Base-by-base conservation (phyloP, 2,113 vertebrate species). In the Gopherus flavomarginatus region DNA sequence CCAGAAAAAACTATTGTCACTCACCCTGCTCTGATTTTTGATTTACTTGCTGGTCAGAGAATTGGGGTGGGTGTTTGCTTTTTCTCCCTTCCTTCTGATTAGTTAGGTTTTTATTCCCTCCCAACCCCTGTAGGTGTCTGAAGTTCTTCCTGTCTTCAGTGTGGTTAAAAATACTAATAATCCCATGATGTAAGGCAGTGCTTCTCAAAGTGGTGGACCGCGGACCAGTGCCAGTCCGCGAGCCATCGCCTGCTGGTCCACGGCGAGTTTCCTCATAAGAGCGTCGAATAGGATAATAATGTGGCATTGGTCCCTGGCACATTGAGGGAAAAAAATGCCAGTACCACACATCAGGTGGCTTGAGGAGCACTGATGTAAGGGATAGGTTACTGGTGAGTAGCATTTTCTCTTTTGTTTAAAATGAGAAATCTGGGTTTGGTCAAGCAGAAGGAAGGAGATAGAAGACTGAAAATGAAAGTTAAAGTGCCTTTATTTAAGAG, bases 161-260 rank as follows among this genome's bases (percentile, higher is more conserved):
- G 85, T 53, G 12, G 6, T 38, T 38, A 1, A 75, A 87, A 89
- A 8, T n/a, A 27, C 78, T 84, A 84, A 95, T 22, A 69, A 82
- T 85, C 27, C 84, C 47, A 86, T 88, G 82, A 97, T 95, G 90
- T 97, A 86, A 95, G 80, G 87, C 47, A 49, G 47, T 49, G 47
- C 47, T 49, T 11, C 47, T 49, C 47, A 49, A 49, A 49, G 47
- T 49, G 47, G 10, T 49, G 47, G 47, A 3, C 47, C 47, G 10
- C 2, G 47, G 47, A 49, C 47, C 47, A 3, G 47, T 49, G 47
- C 47, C 47, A 11, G 47, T 49, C 47, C 47, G 9, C 10, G 47
- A 49, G 47, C 47, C 47, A 49, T 49, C 10, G 10, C 3, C 47
- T 49, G 47, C 47, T 11, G 9, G 47, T 49, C 47, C 47, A 11